phyloP scores from a whole-genome alignment of 2,113 vertebrate genomes.

The Vimba vimba region DNA sequence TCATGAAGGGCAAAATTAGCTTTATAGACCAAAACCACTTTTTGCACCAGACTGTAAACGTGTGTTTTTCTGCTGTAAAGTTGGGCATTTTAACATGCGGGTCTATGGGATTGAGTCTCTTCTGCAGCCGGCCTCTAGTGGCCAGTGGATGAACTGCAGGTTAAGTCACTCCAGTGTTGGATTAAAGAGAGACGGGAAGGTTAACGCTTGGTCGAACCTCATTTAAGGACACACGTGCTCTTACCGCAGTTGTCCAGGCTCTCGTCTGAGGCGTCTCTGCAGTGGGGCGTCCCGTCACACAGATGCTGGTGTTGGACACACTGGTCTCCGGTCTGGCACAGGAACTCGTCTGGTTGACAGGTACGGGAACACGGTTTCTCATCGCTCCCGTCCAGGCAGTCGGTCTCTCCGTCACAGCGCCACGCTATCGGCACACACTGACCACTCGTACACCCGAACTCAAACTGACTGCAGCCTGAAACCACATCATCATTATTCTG shows the following conservation, averaged over 20 bases:
- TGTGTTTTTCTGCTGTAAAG: too few relatives aligned
- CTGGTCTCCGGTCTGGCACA: conserved; percentile 74
- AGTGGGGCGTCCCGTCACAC: conserved; percentile 78
- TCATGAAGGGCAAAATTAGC: too few relatives aligned
- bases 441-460: conserved; percentile 78
- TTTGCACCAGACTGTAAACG: too few relatives aligned
- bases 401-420: conserved; percentile 86
- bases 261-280: conserved; percentile 74
- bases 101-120: too few relatives aligned
- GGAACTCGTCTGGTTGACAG: conserved; percentile 75
- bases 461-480: conserved; percentile 73
- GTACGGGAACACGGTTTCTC: conserved; percentile 66
- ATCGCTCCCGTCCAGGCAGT: conserved; percentile 83
- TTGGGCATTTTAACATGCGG: too few relatives aligned
- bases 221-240: neutral
- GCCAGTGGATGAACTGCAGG: too few relatives aligned
- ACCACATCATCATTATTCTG: neutral
- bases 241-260: conserved; percentile 79
- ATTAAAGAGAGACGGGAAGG: too few relatives aligned
- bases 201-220: too few relatives aligned
- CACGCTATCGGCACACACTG: conserved; percentile 84
- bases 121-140: too few relatives aligned
- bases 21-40: too few relatives aligned
- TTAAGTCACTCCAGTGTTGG: too few relatives aligned
- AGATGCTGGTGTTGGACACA: conserved; percentile 77